Base-by-base conservation (phyloP, 2,113 vertebrate species). In the Eolophus roseicapilla region DNA sequence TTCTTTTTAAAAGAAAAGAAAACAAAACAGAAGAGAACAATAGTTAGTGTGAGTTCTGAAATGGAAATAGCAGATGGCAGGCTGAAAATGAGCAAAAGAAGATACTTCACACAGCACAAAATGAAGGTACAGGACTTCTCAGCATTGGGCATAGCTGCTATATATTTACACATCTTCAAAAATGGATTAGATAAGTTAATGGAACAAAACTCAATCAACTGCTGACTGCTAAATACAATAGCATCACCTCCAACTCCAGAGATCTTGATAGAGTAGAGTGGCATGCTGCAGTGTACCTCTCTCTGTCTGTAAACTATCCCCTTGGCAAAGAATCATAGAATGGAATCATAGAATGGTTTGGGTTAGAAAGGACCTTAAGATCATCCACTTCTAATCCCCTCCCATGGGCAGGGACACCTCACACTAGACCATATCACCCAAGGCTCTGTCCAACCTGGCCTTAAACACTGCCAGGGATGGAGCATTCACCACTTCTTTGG, bases 191-290 rank as follows among this genome's bases (percentile, higher is more conserved):
- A 35, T 1, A 33, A 82, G 73, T 39, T 37, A 17, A 62, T 49
- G 27, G 31, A 1, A n/a, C 65, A 76, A 59, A 63, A 8, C 2
- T 21, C 13, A 9, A 8, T 75, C 25, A 27, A 0, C 1, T 25
- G 16, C 8, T 70, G 49, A 41, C 33, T 27, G 9, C 4, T 46
- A 18, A 78, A 84, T n/a, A n/a, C 10, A 69, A 3, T 2, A 28
- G 1, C 3, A 47, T 7, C 9, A 27, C 1, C 7, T 52, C 9
- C 46, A 68, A 7, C 20, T 37, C 35, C 17, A 44, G 20, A 47
- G 31, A 8, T 39, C 24, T 24, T 46, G 39, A 4, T 0, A 29
- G n/a, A 14, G 25, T 23, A 35, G 41, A 63, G 23, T 0, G 43
- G 31, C 11, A 62, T 4, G 23, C 35, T 41, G 20, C 19, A 29